Conservation (phyloP, 2,797 vertebrate species). For the Lepilemur ruficaudatus region DNA sequence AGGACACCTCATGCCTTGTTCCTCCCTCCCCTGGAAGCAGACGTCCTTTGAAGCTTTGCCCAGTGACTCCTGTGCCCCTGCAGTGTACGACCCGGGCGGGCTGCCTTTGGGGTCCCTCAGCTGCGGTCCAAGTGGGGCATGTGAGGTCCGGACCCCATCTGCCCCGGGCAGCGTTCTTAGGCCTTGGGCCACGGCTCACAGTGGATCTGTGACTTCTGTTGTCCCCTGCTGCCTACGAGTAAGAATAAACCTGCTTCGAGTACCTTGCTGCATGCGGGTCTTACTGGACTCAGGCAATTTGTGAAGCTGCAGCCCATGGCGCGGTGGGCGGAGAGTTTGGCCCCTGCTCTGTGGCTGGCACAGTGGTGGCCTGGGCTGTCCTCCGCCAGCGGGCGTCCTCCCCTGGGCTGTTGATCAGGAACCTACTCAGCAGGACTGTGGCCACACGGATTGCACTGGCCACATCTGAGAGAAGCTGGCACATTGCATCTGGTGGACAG, state of each 20-base stretch:
- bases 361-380: background rate
- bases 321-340: too few species aligned
- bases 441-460: accelerated
- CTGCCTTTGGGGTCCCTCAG: background rate
- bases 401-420: background rate
- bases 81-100: accelerated
- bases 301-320: background rate
- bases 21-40: background rate
- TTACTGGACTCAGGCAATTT: background rate
- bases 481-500: accelerated
- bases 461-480: accelerated
- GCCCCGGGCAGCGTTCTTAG: background rate
- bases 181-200: background rate
- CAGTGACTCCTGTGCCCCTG: too few species aligned
- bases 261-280: accelerated
- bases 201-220: background rate
- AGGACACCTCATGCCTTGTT: background rate
- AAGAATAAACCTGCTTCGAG: background rate
- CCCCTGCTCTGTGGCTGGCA: background rate
- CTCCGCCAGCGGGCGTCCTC: too few species aligned
- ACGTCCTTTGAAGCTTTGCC: too few species aligned
- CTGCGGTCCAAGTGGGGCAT: too few species aligned
- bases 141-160: accelerated
- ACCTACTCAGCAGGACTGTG: background rate
- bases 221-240: too few species aligned